Base-by-base conservation (phyloP, 2,888 invertebrate genomes). In the Cheiracanthium punctorium region DNA sequence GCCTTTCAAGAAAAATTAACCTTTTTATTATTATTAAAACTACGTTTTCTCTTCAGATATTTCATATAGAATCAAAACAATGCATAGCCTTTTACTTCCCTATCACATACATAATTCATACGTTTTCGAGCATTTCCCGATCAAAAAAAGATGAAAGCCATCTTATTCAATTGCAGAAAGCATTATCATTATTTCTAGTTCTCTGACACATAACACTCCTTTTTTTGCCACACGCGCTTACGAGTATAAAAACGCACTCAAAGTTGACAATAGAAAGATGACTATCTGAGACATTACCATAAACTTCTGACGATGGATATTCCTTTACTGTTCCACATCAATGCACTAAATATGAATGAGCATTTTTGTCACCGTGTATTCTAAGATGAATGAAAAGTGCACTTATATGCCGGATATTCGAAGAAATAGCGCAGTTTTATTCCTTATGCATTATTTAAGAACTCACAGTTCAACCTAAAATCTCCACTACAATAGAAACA, bases 361-460 rank as follows among this genome's bases (percentile, higher is more conserved):
- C 43, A 48, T 48, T 48, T 48, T 48, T 48, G 43, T 48, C 43
- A 48, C 43, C 17, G n/a, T 48, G 43, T 2, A 48, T 48, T 12
- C 14, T 17, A 17, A 48, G 43, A 48, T 48, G 17, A 17, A 17
- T 17, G 10, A 17, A 17, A 48, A 48, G n/a, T 48, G 43, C 43
- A 48, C 43, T 48, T 48, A 48, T 48, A 48, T 17, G n/a, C 10
- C 43, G 43, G 43, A 48, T 48, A 48, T 48, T 17, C 43, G 5
- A 2, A 2, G 43, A 17, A 14, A 48, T 48, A 17, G 7, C 10
- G 43, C 2, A 48, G 5, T 48, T 48, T 48, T 17, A 10, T 2
- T 48, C 43, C 43, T 48, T 48, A 48, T 48, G 43, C 43, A 48
- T 48, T 48, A 48, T 48, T 48, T 48, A 48, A 48, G 43, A 48